phyloP scores from a whole-genome alignment of 2,113 vertebrate species.

The Hippocampus zosterae region DNA sequence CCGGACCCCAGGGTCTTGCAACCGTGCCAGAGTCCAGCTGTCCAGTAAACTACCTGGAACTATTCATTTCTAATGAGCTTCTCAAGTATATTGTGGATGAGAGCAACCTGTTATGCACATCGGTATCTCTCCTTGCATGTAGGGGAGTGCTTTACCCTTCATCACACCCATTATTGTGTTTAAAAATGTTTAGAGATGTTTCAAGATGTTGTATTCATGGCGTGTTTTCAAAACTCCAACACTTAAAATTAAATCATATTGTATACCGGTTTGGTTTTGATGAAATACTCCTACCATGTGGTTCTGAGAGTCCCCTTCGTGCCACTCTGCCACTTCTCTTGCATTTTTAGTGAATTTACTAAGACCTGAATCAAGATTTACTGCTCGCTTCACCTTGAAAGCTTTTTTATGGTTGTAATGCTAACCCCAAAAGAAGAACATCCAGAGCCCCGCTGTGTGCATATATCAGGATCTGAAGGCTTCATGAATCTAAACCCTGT shows the following conservation, averaged over 20 bases:
- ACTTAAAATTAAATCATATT: constrained; percentile 56
- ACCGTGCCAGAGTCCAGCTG: too few species aligned
- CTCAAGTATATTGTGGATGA: too few species aligned
- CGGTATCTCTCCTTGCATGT: too few species aligned
- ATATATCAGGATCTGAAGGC: constrained; percentile 50
- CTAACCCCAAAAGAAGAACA: constrained; percentile 67
- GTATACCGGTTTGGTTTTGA: constrained; percentile 49
- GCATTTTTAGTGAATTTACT: constrained; percentile 59
- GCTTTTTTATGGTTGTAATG: constrained; percentile 70
- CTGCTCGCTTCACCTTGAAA: constrained; percentile 66
- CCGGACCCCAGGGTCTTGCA: too few species aligned
- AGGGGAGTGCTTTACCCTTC: too few species aligned
- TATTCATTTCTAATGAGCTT: too few species aligned
- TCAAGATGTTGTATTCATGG: constrained; percentile 54
- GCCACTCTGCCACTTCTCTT: constrained; percentile 42
- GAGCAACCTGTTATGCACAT: too few species aligned
- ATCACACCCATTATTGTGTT: too few species aligned
- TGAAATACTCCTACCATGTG: constrained; percentile 44
- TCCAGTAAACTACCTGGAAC: too few species aligned
- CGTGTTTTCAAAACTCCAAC: constrained; percentile 41
- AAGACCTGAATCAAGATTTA: constrained; percentile 62
- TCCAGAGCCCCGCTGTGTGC: constrained; percentile 36
- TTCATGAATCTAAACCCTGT: constrained; percentile 30
- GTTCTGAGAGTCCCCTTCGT: constrained; percentile 40
- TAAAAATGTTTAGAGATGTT: constrained; percentile 14